A percentile compares a stretch with the other conserved stretches of the same genome.
Evolutionary conservation across 2,113 vertebrate species (phyloP).

Genomic region (Bubalus kerabau): DNA sequence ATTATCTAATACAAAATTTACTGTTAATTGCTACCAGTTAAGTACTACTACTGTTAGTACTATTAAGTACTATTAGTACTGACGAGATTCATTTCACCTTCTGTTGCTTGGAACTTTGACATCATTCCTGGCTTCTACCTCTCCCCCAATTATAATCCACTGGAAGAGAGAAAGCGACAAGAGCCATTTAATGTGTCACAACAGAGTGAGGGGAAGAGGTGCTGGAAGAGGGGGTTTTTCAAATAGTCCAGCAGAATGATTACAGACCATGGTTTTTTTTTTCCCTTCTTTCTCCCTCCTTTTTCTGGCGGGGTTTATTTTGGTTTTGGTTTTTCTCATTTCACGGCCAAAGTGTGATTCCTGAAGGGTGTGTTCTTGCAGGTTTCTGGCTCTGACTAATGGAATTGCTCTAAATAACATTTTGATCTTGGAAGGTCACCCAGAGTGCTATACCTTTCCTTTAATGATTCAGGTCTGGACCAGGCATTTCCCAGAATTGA

Average conservation of each 20-base stretch:
- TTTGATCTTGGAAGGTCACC: slow-evolving; percentile 84
- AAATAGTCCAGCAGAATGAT: slow-evolving; percentile 49
- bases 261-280: slow-evolving; percentile 50
- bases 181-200: slow-evolving; percentile 74
- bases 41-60: neutral
- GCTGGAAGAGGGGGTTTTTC: slow-evolving; percentile 63
- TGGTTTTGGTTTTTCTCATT: slow-evolving; percentile 15
- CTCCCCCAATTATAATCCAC: slow-evolving; percentile 73
- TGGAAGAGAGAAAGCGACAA: slow-evolving; percentile 62
- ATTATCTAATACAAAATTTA: slow-evolving; percentile 60
- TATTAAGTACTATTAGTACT: slow-evolving; percentile 48
- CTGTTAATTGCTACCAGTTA: slow-evolving; percentile 55
- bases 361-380: slow-evolving; percentile 77
- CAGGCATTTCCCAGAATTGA: slow-evolving; percentile 88
- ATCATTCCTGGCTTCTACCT: slow-evolving; percentile 72
- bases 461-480: slow-evolving; percentile 85
- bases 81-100: slow-evolving; percentile 66
- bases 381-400: slow-evolving; percentile 81
- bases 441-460: slow-evolving; percentile 85
- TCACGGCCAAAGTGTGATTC: slow-evolving; percentile 63
- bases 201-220: slow-evolving; percentile 54
- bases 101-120: slow-evolving; percentile 71
- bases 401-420: slow-evolving; percentile 83
- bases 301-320: neutral
- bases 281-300: neutral